These are phyloP conservation scores for Pituophis catenifer DNA, from an alignment of 2,113 vertebrate species.

Conservation along the genomic window DNA sequence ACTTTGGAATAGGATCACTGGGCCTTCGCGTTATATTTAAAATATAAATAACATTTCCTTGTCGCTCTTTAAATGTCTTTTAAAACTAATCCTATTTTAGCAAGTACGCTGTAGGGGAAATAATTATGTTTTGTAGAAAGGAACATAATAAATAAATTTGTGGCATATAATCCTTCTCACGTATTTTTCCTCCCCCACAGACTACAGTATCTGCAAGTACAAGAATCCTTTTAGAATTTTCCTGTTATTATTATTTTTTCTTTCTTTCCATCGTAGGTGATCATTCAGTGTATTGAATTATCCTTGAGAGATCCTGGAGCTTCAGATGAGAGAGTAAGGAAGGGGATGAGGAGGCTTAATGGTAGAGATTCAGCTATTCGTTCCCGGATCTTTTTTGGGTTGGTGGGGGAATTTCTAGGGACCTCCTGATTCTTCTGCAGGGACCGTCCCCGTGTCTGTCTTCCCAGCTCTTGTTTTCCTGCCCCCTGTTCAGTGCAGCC, in stretches of 20 bases:
- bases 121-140: not conserved
- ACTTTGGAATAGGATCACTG: not conserved
- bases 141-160: not conserved
- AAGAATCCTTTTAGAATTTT: not conserved
- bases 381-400: not conserved
- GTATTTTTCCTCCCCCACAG: not conserved
- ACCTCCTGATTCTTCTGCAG: not conserved
- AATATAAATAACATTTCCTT: not conserved
- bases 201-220: not conserved
- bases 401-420: not conserved
- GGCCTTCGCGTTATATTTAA: not conserved
- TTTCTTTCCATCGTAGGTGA: not conserved
- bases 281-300: not conserved
- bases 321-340: not conserved
- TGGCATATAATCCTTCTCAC: not conserved
- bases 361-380: not conserved
- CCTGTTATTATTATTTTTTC: too few species aligned
- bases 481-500: not conserved
- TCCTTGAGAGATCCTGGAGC: not conserved
- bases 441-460: not conserved
- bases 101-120: not conserved
- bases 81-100: not conserved
- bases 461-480: not conserved
- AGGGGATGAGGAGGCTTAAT: not conserved
- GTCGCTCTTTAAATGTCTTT: not conserved